A percentile compares a stretch with the other conserved stretches of the same genome.
These are phyloP conservation scores for Caenorhabditis uteleia DNA, from an alignment of 2,888 invertebrate species.

Conservation along the genomic window DNA sequence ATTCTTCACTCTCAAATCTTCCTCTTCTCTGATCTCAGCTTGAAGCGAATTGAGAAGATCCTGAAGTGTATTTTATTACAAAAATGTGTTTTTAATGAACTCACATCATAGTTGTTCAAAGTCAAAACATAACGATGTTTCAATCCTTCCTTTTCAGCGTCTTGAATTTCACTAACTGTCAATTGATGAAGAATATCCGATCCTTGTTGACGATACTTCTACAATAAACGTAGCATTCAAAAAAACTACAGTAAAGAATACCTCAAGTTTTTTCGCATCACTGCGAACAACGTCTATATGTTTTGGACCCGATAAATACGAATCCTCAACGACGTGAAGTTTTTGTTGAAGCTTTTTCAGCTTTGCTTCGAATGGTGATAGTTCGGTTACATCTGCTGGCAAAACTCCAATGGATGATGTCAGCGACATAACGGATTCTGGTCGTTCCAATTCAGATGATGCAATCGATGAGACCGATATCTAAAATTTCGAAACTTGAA, in stretches of 20 bases:
- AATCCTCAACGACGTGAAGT: constrained; percentile 27
- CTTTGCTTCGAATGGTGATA: constrained; percentile 35
- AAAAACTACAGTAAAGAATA: background rate
- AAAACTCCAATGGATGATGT: constrained; percentile 42
- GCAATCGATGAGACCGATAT: constrained; percentile 54
- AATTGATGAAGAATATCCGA: constrained; percentile 28
- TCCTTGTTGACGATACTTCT: constrained; percentile 29
- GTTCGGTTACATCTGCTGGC: constrained; percentile 24
- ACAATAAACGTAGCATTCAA: background rate
- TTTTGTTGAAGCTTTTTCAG: constrained; percentile 33
- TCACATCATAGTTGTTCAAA: constrained; percentile 28
- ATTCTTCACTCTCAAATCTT: constrained; percentile 45
- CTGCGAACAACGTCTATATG: constrained; percentile 29
- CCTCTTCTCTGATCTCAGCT: constrained; percentile 47
- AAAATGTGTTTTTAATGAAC: too few relatives aligned
- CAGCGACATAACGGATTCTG: constrained; percentile 53
- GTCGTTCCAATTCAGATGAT: constrained; percentile 53
- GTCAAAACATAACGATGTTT: constrained; percentile 29
- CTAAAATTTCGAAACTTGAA: too few relatives aligned
- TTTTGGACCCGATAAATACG: constrained; percentile 45
- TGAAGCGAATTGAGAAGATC: constrained; percentile 22
- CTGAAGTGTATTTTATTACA: constrained; percentile 1
- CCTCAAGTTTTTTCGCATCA: constrained; percentile 40
- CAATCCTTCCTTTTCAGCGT: constrained; percentile 34
- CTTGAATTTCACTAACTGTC: constrained; percentile 27